Conservation (phyloP, 1,140 invertebrate genomes). For the Euura lappo region DNA sequence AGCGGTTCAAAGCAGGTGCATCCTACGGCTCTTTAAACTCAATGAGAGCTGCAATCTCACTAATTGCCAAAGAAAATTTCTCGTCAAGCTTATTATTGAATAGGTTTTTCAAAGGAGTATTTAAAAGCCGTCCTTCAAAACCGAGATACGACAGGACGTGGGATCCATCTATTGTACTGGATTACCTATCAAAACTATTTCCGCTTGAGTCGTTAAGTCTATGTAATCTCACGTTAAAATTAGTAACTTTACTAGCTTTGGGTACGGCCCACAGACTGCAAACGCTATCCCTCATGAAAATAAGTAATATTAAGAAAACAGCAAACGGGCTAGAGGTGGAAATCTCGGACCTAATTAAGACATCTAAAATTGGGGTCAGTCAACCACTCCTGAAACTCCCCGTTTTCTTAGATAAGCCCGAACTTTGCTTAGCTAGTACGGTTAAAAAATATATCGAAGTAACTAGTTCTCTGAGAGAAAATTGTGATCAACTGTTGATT, state of each 20-base stretch:
- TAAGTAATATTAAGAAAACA: slow-evolving; percentile 16
- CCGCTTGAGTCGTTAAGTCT: slow-evolving; percentile 13
- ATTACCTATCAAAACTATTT: neutral
- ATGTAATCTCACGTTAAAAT: slow-evolving; percentile 14
- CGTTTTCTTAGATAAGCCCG: slow-evolving; percentile 10
- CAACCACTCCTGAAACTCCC: slow-evolving; percentile 20
- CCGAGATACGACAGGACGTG: slow-evolving; percentile 30
- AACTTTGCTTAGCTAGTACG: slow-evolving; percentile 18
- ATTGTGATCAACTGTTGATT: slow-evolving; percentile 6
- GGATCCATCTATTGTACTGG: slow-evolving; percentile 16
- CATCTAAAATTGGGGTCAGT: neutral
- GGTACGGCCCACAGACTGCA: slow-evolving; percentile 34
- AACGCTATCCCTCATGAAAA: slow-evolving; percentile 28
- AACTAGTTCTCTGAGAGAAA: neutral
- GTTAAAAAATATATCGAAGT: slow-evolving; percentile 17
- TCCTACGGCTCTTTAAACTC: slow-evolving; percentile 23
- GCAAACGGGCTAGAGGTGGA: slow-evolving; percentile 22
- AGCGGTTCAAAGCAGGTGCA: slow-evolving; percentile 18
- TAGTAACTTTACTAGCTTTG: slow-evolving; percentile 24
- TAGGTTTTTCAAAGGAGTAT: slow-evolving; percentile 33
- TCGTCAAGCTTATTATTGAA: slow-evolving; percentile 16
- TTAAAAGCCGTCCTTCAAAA: slow-evolving; percentile 20
- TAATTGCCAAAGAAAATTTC: neutral
- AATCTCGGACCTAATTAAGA: slow-evolving; percentile 23
- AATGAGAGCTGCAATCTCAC: neutral